These are phyloP conservation scores for Zosterops hypoxanthus DNA, from an alignment of 2,113 vertebrate genomes.

Conservation along the genomic window DNA sequence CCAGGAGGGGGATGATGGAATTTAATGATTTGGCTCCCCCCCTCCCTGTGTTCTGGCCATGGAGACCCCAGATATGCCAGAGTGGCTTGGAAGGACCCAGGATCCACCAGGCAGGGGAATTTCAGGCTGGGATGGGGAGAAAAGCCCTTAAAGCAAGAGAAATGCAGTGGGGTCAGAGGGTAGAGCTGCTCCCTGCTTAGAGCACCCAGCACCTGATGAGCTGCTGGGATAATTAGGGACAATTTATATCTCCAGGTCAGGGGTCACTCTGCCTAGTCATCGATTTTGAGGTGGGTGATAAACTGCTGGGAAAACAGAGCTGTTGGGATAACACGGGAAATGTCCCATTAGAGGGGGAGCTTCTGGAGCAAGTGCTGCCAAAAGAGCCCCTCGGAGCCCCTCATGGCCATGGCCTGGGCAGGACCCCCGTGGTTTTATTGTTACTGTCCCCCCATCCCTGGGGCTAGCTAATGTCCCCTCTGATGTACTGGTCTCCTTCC, in stretches of 20 bases:
- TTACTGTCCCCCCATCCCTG: fast-evolving
- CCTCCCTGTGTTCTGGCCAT: fast-evolving
- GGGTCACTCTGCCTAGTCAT: conserved; percentile 57
- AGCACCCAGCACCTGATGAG: conserved; percentile 23
- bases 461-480: neutral
- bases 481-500: neutral
- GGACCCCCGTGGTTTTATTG: neutral
- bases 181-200: neutral
- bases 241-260: conserved; percentile 67
- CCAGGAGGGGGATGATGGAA: neutral
- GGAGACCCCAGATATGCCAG: neutral
- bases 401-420: neutral
- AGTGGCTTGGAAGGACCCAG: fast-evolving
- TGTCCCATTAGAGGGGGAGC: conserved; percentile 4
- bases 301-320: conserved; percentile 49
- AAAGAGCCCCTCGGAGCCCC: fast-evolving
- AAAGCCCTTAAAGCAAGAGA: conserved; percentile 50
- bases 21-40: neutral
- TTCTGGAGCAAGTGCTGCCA: neutral
- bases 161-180: conserved; percentile 38
- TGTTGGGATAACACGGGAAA: conserved; percentile 9
- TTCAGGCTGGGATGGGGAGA: neutral
- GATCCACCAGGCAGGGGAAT: neutral
- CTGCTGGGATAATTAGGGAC: conserved; percentile 52
- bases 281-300: conserved; percentile 64